phyloP scores from a whole-genome alignment of 2,113 vertebrate species.

The Pipra filicauda region DNA sequence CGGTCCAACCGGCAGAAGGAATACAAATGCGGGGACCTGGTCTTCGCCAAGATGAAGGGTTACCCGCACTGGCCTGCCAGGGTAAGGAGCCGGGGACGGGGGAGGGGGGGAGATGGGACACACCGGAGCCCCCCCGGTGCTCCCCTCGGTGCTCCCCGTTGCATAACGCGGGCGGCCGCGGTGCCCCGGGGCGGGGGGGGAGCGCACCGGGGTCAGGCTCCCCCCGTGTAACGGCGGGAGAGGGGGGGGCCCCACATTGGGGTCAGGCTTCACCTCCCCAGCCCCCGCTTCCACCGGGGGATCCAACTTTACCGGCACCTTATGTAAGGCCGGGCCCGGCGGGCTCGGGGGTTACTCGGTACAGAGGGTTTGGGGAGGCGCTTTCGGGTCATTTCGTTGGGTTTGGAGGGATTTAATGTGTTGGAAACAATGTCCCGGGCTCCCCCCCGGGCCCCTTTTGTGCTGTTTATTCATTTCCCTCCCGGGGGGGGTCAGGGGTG shows the following conservation, averaged over 20 bases:
- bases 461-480: neutral
- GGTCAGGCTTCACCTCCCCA: neutral
- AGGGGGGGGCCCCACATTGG: neutral
- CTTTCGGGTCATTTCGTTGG: neutral
- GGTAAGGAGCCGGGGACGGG: slow-evolving; percentile 74
- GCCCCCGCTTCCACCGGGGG: neutral
- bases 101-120: neutral
- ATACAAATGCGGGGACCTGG: slow-evolving; percentile 83
- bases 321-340: neutral
- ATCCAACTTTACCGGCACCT: neutral
- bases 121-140: neutral
- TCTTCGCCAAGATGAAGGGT: slow-evolving; percentile 94
- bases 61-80: slow-evolving; percentile 91
- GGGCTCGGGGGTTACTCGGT: neutral
- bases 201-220: neutral
- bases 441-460: neutral
- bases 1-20: slow-evolving; percentile 85
- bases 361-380: neutral
- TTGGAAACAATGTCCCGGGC: neutral
- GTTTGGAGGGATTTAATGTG: neutral
- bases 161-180: neutral
- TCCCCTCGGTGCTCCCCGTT: neutral
- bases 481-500: neutral
- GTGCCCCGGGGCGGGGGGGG: neutral
- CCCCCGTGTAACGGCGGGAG: neutral